Evolutionary conservation across 1,140 invertebrate genomes (phyloP), one percentile per base, ranked within the genome.

Genomic region (Bombyx mandarina): DNA sequence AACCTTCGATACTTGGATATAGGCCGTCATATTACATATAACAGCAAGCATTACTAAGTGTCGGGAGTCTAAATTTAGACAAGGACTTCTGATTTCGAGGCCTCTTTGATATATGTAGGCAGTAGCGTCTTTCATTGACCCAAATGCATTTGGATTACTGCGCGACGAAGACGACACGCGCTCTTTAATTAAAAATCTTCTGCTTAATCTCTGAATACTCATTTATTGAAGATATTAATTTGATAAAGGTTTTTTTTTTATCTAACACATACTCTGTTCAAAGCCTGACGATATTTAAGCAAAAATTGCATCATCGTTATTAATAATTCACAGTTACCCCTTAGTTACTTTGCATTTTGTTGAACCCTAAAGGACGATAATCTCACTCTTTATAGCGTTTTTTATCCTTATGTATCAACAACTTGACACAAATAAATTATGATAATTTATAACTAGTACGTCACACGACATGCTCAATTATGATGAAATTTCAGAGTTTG

Each of bases 401-500:
- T 22, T 3, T 49, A 22, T 22, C 6, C 48, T 18, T 48, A 57
- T 57, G 59, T 60, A 42, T 10, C 22, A 47, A 52, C 43, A 56
- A 59, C 42, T 49, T 54, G 60, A 66, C 45, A 52, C 56, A 60
- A 56, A 60, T 58, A 60, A 43, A 66, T 66, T 66, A 62, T 52
- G 50, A 58, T 63, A 63, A 63, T 61, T 66, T 66, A 66, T 65
- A 42, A 63, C 50, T 43, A n/a, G 22, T 35, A 48, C 61, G 58
- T 60, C 64, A 66, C 10, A n/a, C 2, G 26, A 35, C 26, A 35
- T 35, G 26, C 26, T 35, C 26, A 35, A 35, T 35, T 35, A 35
- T 35, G 2, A 35, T 35, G 26, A 35, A 3, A 5, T 35, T 3
- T 35, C 26, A 5, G 2, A 35, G 26, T 5, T 35, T 35, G 26